These are phyloP conservation scores for Lamproptera curius DNA, from an alignment of 2,888 invertebrate species.

Conservation along the genomic window DNA sequence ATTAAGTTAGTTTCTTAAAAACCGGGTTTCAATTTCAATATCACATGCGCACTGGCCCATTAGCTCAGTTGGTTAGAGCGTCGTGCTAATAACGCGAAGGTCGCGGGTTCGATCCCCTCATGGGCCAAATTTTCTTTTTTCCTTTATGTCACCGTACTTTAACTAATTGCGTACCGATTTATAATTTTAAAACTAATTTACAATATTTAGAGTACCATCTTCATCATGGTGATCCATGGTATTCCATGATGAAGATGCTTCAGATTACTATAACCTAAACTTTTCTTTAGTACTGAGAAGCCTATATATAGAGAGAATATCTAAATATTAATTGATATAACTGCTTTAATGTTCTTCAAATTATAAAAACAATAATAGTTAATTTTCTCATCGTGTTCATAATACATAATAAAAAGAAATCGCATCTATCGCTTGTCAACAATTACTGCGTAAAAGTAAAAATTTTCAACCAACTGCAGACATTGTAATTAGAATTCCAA, in stretches of 20 bases:
- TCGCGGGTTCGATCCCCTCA: not conserved
- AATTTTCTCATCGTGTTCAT: not conserved
- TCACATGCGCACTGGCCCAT: too few species aligned
- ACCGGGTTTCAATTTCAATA: too few species aligned
- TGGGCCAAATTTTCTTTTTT: not conserved
- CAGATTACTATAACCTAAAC: not conserved
- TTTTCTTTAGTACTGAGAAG: not conserved
- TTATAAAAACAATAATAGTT: not conserved
- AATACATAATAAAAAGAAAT: too few species aligned
- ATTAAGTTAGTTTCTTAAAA: too few species aligned
- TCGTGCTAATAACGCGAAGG: too few species aligned
- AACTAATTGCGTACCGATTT: not conserved
- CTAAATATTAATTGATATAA: not conserved
- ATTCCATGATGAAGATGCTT: not conserved
- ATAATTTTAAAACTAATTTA: not conserved
- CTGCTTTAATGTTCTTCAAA: not conserved
- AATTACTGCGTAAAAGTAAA: not conserved
- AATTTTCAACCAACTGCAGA: conserved; percentile 1
- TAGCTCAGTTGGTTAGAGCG: too few species aligned
- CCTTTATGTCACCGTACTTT: not conserved
- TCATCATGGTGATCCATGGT: not conserved
- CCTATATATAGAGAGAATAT: not conserved
- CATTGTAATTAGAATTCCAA: conserved; percentile 33
- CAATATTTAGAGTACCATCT: not conserved
- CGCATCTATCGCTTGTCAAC: too few species aligned